Evolutionary conservation across 2,888 invertebrate genomes (phyloP).

Genomic region (Eudasyphora cyanicolor): DNA sequence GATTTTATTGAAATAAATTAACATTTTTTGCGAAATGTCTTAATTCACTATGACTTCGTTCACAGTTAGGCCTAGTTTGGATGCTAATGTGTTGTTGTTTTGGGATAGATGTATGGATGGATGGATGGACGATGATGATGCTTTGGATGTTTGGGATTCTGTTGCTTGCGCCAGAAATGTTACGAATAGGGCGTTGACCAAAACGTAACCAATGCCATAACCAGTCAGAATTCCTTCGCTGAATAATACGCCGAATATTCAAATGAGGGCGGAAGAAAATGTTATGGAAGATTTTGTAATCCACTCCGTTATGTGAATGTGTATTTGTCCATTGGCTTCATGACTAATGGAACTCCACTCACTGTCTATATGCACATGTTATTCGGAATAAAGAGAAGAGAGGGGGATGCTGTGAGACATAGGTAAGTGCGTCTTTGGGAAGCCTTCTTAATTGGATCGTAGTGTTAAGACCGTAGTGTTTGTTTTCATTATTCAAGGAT

Average conservation of each 20-base stretch:
- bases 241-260: slow-evolving; percentile 36
- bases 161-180: slow-evolving; percentile 3
- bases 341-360: not conserved
- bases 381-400: slow-evolving; percentile 11
- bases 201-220: not conserved
- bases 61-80: slow-evolving; percentile 8
- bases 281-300: slow-evolving; percentile 38
- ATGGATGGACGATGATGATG: not conserved
- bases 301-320: slow-evolving; percentile 1
- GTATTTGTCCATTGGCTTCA: slow-evolving; percentile 39
- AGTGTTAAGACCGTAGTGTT: slow-evolving; percentile 19
- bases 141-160: not conserved
- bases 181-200: slow-evolving; percentile 54
- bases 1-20: too few relatives aligned
- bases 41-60: not conserved
- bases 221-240: not conserved
- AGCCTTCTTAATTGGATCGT: not conserved
- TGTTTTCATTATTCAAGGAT: slow-evolving; percentile 55
- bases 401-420: not conserved
- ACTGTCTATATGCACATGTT: not conserved
- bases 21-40: slow-evolving; percentile 24
- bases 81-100: not conserved
- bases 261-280: slow-evolving; percentile 58
- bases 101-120: not conserved
- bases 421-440: not conserved